Evolutionary conservation across 2,113 vertebrate species (phyloP).

Genomic region (Egretta garzetta): DNA sequence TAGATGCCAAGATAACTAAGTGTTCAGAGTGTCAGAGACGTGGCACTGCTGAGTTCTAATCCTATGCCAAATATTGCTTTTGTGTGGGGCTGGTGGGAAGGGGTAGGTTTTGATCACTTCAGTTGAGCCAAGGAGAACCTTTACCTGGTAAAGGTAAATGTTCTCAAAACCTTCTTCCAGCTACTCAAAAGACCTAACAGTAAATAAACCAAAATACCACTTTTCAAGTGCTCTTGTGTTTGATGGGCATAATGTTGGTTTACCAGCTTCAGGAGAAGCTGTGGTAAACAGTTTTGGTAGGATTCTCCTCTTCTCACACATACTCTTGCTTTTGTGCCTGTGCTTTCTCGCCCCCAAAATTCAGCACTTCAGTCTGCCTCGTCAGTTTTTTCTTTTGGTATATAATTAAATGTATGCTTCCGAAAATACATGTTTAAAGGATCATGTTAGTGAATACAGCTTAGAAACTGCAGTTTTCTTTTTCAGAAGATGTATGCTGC

Average conservation of each 20-base stretch:
- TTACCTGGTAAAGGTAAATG: neutral
- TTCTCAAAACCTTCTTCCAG: too few species aligned
- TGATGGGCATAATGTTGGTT: neutral
- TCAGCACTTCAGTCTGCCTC: neutral
- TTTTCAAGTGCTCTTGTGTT: neutral
- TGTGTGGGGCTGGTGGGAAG: neutral
- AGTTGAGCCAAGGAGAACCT: neutral
- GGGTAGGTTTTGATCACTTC: neutral
- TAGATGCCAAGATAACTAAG: neutral
- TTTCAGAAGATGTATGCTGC: neutral
- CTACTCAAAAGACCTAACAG: neutral
- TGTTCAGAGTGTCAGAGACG: neutral
- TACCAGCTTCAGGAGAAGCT: neutral
- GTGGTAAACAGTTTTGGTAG: neutral
- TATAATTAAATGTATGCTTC: neutral
- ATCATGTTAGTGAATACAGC: neutral
- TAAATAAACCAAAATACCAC: neutral
- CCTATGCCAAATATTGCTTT: neutral
- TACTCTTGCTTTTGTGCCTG: neutral
- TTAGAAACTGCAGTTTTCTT: neutral
- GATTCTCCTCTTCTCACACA: neutral
- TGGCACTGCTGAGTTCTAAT: neutral
- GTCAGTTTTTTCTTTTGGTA: neutral
- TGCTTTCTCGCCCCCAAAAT: fast-evolving
- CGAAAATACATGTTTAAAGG: neutral